phyloP scores from a whole-genome alignment of 2,888 invertebrate genomes.

The Lithophane socia region DNA sequence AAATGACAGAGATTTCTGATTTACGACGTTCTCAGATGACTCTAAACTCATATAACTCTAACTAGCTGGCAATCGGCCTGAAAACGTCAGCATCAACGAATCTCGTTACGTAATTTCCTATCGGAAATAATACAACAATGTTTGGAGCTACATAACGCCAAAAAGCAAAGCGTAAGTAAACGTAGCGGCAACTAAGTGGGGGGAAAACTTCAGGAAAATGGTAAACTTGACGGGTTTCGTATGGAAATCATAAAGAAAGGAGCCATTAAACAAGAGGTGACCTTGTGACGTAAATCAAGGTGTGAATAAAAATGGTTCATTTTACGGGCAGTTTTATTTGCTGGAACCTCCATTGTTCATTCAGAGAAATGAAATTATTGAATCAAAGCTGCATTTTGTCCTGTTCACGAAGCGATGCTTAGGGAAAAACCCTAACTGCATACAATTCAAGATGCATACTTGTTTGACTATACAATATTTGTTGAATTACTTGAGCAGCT shows the following conservation, averaged over 20 bases:
- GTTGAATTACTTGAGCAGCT: not conserved
- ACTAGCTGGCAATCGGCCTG: slow-evolving; percentile 43
- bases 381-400: slow-evolving; percentile 23
- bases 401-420: slow-evolving; percentile 7
- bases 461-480: slow-evolving; percentile 16
- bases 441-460: slow-evolving; percentile 9
- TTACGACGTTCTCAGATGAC: slow-evolving; percentile 19
- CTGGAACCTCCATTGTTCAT: slow-evolving; percentile 33
- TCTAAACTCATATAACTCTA: slow-evolving; percentile 38
- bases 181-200: slow-evolving; percentile 1
- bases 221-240: slow-evolving; percentile 1
- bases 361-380: slow-evolving; percentile 24
- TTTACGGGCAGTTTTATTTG: slow-evolving; percentile 33
- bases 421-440: slow-evolving; percentile 28
- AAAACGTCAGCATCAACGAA: slow-evolving; percentile 42
- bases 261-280: slow-evolving; percentile 34
- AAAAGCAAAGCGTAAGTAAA: slow-evolving; percentile 25
- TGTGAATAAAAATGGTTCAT: slow-evolving; percentile 35
- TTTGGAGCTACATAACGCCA: slow-evolving; percentile 29
- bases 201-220: slow-evolving; percentile 16
- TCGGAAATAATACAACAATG: slow-evolving; percentile 21
- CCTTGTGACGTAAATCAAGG: slow-evolving; percentile 49
- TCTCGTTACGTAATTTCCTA: slow-evolving; percentile 39
- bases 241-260: slow-evolving; percentile 39
- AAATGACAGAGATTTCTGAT: slow-evolving; percentile 9